Percentiles rank a stretch among this genome's conserved stretches.
Conservation (phyloP, 2,888 invertebrate genomes). For the Acrocera orbiculus region DNA sequence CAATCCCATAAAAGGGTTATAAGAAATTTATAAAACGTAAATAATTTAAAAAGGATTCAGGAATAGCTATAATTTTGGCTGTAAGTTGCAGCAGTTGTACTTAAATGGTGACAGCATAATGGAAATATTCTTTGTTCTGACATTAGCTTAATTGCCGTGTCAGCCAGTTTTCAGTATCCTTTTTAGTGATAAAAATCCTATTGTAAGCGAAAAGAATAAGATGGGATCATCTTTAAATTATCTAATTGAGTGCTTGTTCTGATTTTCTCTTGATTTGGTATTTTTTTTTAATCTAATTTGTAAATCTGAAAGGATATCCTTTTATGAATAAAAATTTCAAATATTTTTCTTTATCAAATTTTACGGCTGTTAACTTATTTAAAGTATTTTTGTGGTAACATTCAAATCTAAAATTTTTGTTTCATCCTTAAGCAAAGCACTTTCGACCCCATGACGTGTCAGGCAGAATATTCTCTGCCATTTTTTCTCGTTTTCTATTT, state of each 20-base stretch:
- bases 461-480: neutral
- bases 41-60: slow-evolving; percentile 5
- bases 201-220: slow-evolving; percentile 5
- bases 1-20: slow-evolving; percentile 6
- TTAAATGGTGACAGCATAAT: neutral
- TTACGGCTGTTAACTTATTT: neutral
- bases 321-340: too few species aligned
- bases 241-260: slow-evolving; percentile 5
- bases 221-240: neutral
- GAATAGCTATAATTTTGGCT: neutral
- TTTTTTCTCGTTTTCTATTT: too few species aligned
- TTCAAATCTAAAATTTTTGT: neutral
- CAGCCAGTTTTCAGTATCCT: too few species aligned
- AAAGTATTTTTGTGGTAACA: neutral
- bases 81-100: slow-evolving; percentile 3
- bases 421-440: slow-evolving; percentile 1
- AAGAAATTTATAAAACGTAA: slow-evolving; percentile 8
- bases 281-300: too few species aligned
- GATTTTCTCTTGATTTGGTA: too few species aligned
- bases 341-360: slow-evolving; percentile 2
- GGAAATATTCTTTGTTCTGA: slow-evolving; percentile 2
- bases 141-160: slow-evolving; percentile 7
- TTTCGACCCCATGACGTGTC: slow-evolving; percentile 4
- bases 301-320: too few species aligned
- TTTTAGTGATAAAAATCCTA: neutral